phyloP scores from a whole-genome alignment of 2,888 invertebrate genomes.

The Xestia ashworthii region DNA sequence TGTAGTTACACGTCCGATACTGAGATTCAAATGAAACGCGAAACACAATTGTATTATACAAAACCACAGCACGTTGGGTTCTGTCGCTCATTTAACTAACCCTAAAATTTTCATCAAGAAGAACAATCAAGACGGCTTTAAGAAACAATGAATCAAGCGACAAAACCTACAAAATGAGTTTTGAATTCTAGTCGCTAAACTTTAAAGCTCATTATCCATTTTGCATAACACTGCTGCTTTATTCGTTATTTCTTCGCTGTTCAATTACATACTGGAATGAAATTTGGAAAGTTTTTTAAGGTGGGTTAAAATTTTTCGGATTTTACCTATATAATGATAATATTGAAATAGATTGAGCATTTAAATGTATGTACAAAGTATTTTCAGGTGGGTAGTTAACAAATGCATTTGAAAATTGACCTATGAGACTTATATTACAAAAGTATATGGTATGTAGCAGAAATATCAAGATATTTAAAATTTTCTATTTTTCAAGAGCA shows the following conservation, averaged over 20 bases:
- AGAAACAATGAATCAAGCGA: not conserved
- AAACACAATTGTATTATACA: constrained; percentile 87
- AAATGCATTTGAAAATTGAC: constrained; percentile 34
- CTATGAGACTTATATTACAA: constrained; percentile 30
- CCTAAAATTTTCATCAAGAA: not conserved
- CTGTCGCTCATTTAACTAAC: constrained; percentile 58
- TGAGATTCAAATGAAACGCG: constrained; percentile 90
- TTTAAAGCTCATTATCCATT: not conserved
- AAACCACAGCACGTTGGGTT: constrained; percentile 73
- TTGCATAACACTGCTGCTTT: not conserved
- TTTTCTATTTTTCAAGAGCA: no score
- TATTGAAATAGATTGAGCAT: constrained; percentile 8
- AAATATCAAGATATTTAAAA: not conserved
- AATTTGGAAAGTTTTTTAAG: not conserved
- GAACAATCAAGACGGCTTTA: no score
- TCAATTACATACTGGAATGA: not conserved
- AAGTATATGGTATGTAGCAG: not conserved
- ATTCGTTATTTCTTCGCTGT: not conserved
- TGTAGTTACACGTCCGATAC: constrained; percentile 88
- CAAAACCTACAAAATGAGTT: not conserved
- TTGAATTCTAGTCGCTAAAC: not conserved
- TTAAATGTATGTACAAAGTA: constrained; percentile 38
- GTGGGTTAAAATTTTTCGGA: not conserved
- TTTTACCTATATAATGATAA: not conserved
- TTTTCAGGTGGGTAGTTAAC: constrained; percentile 34